Percentiles rank a stretch among this genome's conserved stretches.
phyloP scores from a whole-genome alignment of 2,888 invertebrate species.

The Axea sp. region DNA sequence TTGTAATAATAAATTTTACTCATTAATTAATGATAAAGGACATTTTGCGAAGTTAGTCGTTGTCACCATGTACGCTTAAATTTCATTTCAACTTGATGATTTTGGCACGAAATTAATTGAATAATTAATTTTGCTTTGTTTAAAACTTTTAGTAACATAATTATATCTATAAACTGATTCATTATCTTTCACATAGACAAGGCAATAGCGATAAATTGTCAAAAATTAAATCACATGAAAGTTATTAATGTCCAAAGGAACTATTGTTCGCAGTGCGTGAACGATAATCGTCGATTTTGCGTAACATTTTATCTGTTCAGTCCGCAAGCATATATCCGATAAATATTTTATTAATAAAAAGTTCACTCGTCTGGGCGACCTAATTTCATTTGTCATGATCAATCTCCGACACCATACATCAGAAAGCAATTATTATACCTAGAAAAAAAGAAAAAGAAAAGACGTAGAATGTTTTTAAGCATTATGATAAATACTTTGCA shows the following conservation, averaged over 20 bases:
- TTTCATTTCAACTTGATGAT: conserved; percentile 11
- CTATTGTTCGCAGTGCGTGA: conserved; percentile 7
- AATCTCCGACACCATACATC: conserved; percentile 5
- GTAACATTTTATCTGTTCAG: conserved; percentile 9
- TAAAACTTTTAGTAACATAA: conserved; percentile 17
- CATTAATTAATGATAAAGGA: conserved; percentile 7
- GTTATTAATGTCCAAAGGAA: conserved; percentile 21
- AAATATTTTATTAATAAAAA: conserved; percentile 25
- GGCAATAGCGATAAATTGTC: conserved; percentile 7
- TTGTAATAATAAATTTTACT: neutral
- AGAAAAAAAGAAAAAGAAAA: no score
- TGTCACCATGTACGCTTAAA: neutral
- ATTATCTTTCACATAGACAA: neutral
- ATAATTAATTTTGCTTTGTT: conserved; percentile 27
- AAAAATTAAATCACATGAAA: conserved; percentile 34
- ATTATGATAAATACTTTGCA: no score
- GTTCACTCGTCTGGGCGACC: neutral
- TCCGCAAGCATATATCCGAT: conserved; percentile 6
- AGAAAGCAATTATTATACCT: conserved; percentile 29
- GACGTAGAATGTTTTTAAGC: no score
- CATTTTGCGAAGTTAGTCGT: conserved; percentile 1
- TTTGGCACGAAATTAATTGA: conserved; percentile 11
- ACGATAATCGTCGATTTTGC: conserved; percentile 25
- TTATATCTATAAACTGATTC: conserved; percentile 23
- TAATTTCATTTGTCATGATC: conserved; percentile 16